Base-by-base conservation (phyloP, 2,888 invertebrate species). In the Cerceris rybyensis region DNA sequence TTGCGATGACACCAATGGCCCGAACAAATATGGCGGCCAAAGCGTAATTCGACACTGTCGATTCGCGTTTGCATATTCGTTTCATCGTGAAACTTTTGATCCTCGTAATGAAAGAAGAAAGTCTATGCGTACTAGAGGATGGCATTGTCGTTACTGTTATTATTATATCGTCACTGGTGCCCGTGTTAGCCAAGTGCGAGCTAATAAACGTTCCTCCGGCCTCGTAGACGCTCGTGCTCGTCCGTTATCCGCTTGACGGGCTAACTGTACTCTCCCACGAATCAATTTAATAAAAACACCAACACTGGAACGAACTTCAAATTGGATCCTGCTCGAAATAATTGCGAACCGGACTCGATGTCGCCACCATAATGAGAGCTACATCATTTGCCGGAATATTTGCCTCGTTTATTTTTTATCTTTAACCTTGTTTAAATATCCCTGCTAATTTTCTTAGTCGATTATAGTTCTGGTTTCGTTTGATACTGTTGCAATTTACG, bases 171-270 rank as follows among this genome's bases (percentile, higher is more conserved):
- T 13, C 11, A 11, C 6, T 2, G 8, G 59, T 58, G 55, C 60
- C 16, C 54, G 42, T 43, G 28, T 67, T 72, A 52, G 16, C 39
- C 46, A 13, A 42, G 52, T 43, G 64, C 58, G 43, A 52, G 41
- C 28, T 74, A 76, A 82, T 74, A 81, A 78, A 81, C 66, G 67
- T 46, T 46, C 52, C n/a, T 52, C 70, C 63, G 55, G 70, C 42
- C 74, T 58, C 73, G 74, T 74, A 67, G 76, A 79, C 69, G 67
- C 79, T 81, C 79, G 71, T 78, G 67, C 79, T 81, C 79, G 71
- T 80, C 76, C 82, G 83, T 82, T 80, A 80, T 78, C 78, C 75
- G 75, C 57, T 63, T 78, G 63, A 75, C 78, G 68, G 60, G 58
- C 72, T 78, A 82, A 83, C 80, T 80, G 76, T 79, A 77, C 59